Percentiles rank a stretch among this genome's conserved stretches.
Evolutionary conservation across 2,797 vertebrate species (phyloP).

Genomic region (Clarias laeviceps): DNA sequence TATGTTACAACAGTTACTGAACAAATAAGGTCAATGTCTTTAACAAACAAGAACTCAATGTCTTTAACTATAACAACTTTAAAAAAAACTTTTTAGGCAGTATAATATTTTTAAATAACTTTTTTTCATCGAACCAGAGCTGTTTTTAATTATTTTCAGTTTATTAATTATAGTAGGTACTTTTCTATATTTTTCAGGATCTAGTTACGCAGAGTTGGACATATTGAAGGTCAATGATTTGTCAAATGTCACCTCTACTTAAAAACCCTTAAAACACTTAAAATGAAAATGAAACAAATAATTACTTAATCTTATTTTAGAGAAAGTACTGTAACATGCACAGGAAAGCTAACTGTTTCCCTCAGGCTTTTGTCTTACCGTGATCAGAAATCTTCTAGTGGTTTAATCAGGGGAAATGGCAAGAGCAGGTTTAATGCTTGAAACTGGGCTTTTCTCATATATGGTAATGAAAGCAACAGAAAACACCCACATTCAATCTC

Average conservation of each 20-base stretch:
- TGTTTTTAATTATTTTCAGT: not conserved
- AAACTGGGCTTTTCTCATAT: not conserved
- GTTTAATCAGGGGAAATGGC: not conserved
- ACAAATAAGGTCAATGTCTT: not conserved
- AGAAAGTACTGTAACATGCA: not conserved
- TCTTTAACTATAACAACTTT: not conserved
- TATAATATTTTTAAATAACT: not conserved
- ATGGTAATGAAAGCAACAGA: not conserved
- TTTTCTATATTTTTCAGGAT: not conserved
- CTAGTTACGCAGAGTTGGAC: not conserved
- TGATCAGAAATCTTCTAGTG: not conserved
- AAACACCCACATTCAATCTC: not conserved
- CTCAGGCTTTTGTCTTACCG: not conserved
- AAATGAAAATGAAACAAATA: not conserved
- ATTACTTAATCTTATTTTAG: not conserved
- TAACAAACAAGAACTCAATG: not conserved
- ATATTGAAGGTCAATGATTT: not conserved
- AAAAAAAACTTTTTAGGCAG: not conserved
- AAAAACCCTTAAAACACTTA: not conserved
- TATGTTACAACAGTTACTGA: constrained; percentile 10
- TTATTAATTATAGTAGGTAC: not conserved
- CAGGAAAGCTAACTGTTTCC: not conserved
- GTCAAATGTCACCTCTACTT: not conserved
- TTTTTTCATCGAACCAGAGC: not conserved
- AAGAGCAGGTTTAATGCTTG: not conserved